phyloP scores from a whole-genome alignment of 2,888 invertebrate genomes.

The Polymixis flavicincta region DNA sequence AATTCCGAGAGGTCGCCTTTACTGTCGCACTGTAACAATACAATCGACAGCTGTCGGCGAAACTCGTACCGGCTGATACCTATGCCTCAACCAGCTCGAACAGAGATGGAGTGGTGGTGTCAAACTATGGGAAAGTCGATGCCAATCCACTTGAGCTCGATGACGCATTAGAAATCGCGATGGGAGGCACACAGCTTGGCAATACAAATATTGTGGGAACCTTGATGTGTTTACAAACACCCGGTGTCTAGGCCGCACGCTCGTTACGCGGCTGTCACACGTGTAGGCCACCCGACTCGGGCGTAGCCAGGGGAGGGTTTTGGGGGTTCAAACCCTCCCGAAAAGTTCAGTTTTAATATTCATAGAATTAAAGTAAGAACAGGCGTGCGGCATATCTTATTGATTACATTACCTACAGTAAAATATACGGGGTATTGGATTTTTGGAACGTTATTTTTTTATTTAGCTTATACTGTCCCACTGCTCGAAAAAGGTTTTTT shows the following conservation, averaged over 20 bases:
- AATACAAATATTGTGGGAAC: not conserved
- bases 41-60: not conserved
- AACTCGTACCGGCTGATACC: not conserved
- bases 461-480: too few relatives aligned
- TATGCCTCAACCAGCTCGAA: not conserved
- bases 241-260: not conserved
- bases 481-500: too few relatives aligned
- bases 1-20: not conserved
- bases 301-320: too few relatives aligned
- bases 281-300: too few relatives aligned
- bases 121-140: not conserved
- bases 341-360: too few relatives aligned
- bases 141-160: not conserved
- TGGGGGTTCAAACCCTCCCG: too few relatives aligned
- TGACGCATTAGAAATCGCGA: not conserved
- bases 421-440: too few relatives aligned
- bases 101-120: slow-evolving; percentile 4
- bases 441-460: too few relatives aligned
- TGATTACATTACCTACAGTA: too few relatives aligned
- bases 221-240: not conserved
- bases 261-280: too few relatives aligned
- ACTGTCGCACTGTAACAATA: not conserved
- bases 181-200: not conserved
- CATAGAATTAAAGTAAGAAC: too few relatives aligned
- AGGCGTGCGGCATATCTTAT: too few relatives aligned